Percentiles rank a stretch among this genome's conserved stretches.
Evolutionary conservation across 2,888 invertebrate species (phyloP).

Genomic region (Saturnia pavonia): DNA sequence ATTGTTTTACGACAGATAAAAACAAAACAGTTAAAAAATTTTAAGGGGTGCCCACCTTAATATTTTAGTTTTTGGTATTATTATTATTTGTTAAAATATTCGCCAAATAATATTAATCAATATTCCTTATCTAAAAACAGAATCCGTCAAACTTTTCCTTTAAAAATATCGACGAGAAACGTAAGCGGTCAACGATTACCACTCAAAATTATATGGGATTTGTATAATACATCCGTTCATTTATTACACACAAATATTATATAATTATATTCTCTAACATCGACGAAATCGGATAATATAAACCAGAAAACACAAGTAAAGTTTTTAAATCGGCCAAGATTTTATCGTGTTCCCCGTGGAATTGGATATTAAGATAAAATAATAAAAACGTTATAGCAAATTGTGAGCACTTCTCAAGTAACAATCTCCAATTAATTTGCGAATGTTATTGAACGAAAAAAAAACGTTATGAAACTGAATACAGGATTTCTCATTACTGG

Average conservation of each 20-base stretch:
- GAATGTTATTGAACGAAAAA: constrained; percentile 49
- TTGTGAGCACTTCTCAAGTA: constrained; percentile 37
- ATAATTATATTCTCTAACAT: neutral
- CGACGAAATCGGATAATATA: constrained; percentile 10
- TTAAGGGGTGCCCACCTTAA: too few relatives aligned
- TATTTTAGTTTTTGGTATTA: too few relatives aligned
- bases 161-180: neutral
- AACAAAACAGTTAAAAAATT: too few relatives aligned
- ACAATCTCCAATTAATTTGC: constrained; percentile 58
- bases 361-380: constrained; percentile 29
- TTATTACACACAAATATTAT: neutral
- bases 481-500: constrained; percentile 50
- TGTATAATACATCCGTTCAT: neutral
- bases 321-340: neutral
- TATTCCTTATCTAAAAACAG: too few relatives aligned
- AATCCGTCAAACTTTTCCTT: too few relatives aligned
- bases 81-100: too few relatives aligned
- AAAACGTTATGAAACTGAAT: constrained; percentile 40
- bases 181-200: neutral
- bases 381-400: constrained; percentile 36
- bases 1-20: too few relatives aligned
- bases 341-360: constrained; percentile 23
- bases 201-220: neutral
- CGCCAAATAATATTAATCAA: too few relatives aligned
- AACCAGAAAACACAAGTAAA: neutral